Evolutionary conservation across 2,888 invertebrate species (phyloP), one percentile per base, ranked within the genome.

Genomic region (Drosophila percnosoma): DNA sequence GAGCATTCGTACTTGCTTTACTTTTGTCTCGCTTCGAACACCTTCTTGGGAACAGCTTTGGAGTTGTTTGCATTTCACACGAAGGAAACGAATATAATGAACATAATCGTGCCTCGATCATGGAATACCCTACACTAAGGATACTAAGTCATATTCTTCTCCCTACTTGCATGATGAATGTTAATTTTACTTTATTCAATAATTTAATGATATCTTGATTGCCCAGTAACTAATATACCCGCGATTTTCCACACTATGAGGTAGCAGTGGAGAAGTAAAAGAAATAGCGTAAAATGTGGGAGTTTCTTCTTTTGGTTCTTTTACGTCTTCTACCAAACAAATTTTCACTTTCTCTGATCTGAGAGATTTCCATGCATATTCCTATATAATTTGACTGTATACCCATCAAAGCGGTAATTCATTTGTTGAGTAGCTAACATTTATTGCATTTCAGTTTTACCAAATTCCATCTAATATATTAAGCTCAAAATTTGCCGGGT

Each of bases 51-150:
- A 11, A 11, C n/a, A 33, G 31, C 24, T 29, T 24, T 45, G 34
- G 15, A 45, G 31, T 40, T 61, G 62, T 80, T 78, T 83, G 68
- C 73, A 71, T 65, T 71, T 73, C 40, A 72, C 68, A 64, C 62
- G 36, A 38, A 65, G 49, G 57, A 78, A 62, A 38, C 27, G 31
- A 53, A 36, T n/a, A 7, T n/a, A 2, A 13, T 2, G 4, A 24
- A 15, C 40, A 3, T 7, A n/a, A 3, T 36, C 34, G 7, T 7
- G 1, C n/a, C 24, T 6, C 27, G 52, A 36, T 42, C 51, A 1
- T 7, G 2, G 18, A 6, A 66, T 45, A 45, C 51, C 55, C 60
- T 53, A 11, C 24, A 31, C 21, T 42, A 11, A 11, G 11, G 5
- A 40, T 21, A 15, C 15, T 4, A 15, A 21, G 15, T 8, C 4